Percentiles rank a stretch among this genome's conserved stretches.
These are phyloP conservation scores for Heliconius melpomene DNA, from an alignment of 1,140 invertebrate species.

Conservation along the genomic window DNA sequence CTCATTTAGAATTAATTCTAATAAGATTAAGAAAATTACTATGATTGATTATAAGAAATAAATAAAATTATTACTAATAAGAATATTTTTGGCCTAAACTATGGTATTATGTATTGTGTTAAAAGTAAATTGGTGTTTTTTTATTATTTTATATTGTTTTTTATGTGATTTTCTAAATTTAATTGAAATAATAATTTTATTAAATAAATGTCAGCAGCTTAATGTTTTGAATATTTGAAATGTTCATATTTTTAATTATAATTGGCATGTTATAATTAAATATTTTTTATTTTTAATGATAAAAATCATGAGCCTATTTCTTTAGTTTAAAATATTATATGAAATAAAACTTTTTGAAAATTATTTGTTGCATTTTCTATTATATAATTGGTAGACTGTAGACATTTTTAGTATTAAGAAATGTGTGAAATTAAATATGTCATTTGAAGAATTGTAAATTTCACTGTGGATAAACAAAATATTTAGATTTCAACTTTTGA, in stretches of 20 bases:
- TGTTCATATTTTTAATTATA: not conserved
- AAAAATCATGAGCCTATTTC: not conserved
- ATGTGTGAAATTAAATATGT: not conserved
- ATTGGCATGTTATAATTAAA: not conserved
- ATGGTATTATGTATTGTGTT: not conserved
- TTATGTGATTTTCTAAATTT: not conserved
- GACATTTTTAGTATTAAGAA: not conserved
- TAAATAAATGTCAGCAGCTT: not conserved
- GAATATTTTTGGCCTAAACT: not conserved
- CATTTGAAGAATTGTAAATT: not conserved
- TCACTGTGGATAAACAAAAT: not conserved
- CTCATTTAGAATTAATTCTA: constrained; percentile 16
- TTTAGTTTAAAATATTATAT: not conserved
- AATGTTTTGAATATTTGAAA: not conserved
- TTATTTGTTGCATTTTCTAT: not conserved
- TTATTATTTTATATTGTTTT: not conserved
- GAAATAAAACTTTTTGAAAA: not conserved
- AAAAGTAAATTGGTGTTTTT: not conserved
- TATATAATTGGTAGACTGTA: not conserved
- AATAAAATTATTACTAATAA: not conserved
- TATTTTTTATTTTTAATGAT: not conserved
- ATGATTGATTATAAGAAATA: not conserved
- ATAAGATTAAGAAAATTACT: constrained; percentile 9
- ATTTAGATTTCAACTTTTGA: not conserved
- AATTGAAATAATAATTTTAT: not conserved